Base-by-base conservation (phyloP, 2,113 vertebrate species). In the Podilymbus podiceps region DNA sequence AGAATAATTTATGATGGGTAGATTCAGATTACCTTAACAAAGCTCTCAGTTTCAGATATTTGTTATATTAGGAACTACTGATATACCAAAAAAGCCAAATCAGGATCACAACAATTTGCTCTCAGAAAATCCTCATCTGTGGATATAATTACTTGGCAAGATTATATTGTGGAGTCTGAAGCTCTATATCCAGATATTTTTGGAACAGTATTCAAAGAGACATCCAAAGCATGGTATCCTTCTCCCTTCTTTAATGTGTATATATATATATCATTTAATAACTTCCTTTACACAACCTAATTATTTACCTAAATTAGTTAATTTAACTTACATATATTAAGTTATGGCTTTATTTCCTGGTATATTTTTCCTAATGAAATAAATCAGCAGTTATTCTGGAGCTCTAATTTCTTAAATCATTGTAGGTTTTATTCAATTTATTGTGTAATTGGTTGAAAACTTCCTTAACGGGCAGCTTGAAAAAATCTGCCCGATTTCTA, bases 311-410 rank as follows among this genome's bases (percentile, higher is more conserved):
- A 96, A 88, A 94, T 96, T 60, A 50, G 59, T 60, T 89, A 91
- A 93, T 88, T 95, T 89, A 58, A 72, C 60, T 75, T 82, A 59
- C 11, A 56, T 64, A 35, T 91, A 96, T 97, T 97, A 95, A 81
- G 40, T 97, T 95, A 95, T 15, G 11, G 22, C n/a, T 95, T 90
- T 93, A 82, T 92, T 94, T 96, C 95, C 95, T 95, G 86, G 62
- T 79, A 9, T 89, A 69, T 58, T 93, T 92, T 95, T 89, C 69
- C 84, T 82, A 55, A 33, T 76, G 13, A 85, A 87, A 89, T 93
- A 87, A 82, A 82, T 82, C 87, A 92, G 1, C 73, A 53, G 44
- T 73, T 94, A 38, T 88, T 50, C 59, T 49, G n/a, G 25, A 93
- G 72, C 72, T 64, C 1, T 5, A 58, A 6, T 95, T 93, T 76